Percentiles rank a stretch among this genome's conserved stretches.
Evolutionary conservation across 1,140 invertebrate genomes (phyloP).

Genomic region (Cherax destructor): DNA sequence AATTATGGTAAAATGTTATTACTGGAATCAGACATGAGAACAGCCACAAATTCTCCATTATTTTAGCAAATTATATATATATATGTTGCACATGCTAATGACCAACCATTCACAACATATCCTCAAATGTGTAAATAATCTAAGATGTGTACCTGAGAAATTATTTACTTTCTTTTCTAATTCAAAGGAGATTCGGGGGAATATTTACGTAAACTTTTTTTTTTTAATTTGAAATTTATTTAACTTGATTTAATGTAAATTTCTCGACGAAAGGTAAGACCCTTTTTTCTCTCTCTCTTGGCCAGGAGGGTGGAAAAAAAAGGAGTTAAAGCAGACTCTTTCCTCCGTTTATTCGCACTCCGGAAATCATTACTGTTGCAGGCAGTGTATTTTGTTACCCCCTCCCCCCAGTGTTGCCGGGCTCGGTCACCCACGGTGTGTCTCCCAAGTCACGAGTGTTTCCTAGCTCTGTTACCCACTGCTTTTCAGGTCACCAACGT

Average conservation of each 20-base stretch:
- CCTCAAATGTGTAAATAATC: too few species aligned
- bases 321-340: background rate
- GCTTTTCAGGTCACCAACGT: background rate
- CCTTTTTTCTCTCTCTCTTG: background rate
- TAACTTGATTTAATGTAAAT: background rate
- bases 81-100: too few species aligned
- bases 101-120: too few species aligned
- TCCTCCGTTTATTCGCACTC: background rate
- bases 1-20: conserved; percentile 15
- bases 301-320: background rate
- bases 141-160: too few species aligned
- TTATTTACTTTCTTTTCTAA: too few species aligned
- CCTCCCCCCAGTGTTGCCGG: conserved; percentile 9
- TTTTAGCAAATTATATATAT: too few species aligned
- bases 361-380: conserved; percentile 43
- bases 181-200: too few species aligned
- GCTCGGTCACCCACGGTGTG: background rate
- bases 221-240: too few species aligned
- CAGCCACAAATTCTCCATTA: too few species aligned
- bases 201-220: too few species aligned
- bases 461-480: background rate
- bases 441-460: background rate
- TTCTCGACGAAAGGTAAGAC: background rate
- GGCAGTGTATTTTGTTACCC: conserved; percentile 1
- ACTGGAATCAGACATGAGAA: background rate